Evolutionary conservation across 2,113 vertebrate genomes (phyloP), one percentile per base, ranked within the genome.

Genomic region (Sorex araneus): DNA sequence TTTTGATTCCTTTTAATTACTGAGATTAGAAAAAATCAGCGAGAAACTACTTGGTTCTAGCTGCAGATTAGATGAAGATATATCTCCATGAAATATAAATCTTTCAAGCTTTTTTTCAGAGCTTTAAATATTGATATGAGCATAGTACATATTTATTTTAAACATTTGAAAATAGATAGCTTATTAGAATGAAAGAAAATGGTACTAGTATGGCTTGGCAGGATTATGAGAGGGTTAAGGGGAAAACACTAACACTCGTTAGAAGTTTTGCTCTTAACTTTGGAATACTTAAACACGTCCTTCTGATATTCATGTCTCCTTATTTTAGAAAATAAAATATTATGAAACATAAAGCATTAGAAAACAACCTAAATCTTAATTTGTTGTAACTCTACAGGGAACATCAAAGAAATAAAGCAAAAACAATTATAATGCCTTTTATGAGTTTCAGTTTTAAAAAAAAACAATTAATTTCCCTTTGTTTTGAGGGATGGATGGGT

Each of bases 1-100:
- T 43, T 93, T 95, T 96, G 40, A 64, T 92, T 94, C 5, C 57
- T 88, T 47, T 93, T 94, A 34, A 64, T 92, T 50, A 36, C 57
- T 93, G 74, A 76, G 50, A 43, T 95, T 89, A 64, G 50, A 82
- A 63, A 89, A 95, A n/a, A 93, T 94, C 40, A 78, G n/a, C 32
- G 9, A 63, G 67, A 83, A 82, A 23, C 30, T 89, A 81, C 30
- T 54, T 84, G n/a, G 19, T 93, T 89, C 90, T 91, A 16, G 71
- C 81, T 89, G 91, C 15, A 77, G 80, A 82, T 50, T 69, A 85
- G 57, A 18, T 78, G 79, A 87, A 93, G 63, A 70, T 93, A 85
- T 92, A 94, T 87, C 50, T 90, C 94, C 69, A 81, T 27, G 90
- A 91, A 92, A 57, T 8, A 89, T 95, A 92, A 86, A 28, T 45